Evolutionary conservation across 2,113 vertebrate genomes (phyloP).

Genomic region (Pycnonotus jocosus): DNA sequence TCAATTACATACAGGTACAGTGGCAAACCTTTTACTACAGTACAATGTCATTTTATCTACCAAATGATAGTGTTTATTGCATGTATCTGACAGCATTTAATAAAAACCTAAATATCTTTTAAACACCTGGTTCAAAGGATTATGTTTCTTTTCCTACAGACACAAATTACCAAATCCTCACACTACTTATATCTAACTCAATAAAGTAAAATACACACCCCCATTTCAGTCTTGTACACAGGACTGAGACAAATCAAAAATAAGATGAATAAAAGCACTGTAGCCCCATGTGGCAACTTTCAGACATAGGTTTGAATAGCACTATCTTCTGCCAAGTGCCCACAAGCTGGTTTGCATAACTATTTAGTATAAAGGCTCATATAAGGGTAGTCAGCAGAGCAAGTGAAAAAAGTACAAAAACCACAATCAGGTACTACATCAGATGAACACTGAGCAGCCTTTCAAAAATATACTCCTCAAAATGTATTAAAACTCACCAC

Average conservation of each 20-base stretch:
- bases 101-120: neutral
- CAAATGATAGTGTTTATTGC: neutral
- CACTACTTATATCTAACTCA: neutral
- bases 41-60: neutral
- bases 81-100: neutral
- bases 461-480: neutral
- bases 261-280: neutral
- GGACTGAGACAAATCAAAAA: neutral
- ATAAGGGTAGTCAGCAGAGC: neutral
- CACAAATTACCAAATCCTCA: neutral
- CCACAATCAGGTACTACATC: fast-evolving
- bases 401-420: neutral
- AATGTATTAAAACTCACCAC: neutral
- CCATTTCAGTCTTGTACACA: neutral
- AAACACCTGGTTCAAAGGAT: neutral
- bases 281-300: neutral
- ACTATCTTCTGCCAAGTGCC: neutral
- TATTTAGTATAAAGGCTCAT: neutral
- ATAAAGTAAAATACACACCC: neutral
- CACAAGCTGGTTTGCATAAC: neutral
- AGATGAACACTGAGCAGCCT: neutral
- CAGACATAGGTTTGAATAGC: neutral
- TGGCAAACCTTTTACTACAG: neutral
- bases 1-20: neutral
- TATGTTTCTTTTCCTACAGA: neutral